These are phyloP conservation scores for Horisme vitalbata DNA, from an alignment of 2,888 invertebrate genomes.

Conservation along the genomic window DNA sequence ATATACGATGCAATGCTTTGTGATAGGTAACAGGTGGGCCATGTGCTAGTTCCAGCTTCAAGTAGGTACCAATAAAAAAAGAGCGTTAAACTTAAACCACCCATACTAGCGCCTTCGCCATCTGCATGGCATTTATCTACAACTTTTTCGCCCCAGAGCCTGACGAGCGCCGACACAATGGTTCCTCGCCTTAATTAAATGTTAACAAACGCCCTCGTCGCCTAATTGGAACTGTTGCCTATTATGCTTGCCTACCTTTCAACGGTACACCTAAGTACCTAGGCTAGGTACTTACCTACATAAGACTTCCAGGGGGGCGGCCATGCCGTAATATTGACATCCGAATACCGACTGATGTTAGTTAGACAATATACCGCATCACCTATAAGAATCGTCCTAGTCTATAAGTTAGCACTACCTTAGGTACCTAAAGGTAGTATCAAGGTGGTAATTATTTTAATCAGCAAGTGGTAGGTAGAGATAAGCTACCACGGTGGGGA, in stretches of 20 bases:
- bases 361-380: no score
- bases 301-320: constrained; percentile 56
- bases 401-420: no score
- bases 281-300: constrained; percentile 62
- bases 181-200: constrained; percentile 81
- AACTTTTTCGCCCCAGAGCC: constrained; percentile 55
- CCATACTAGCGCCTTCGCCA: not conserved
- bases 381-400: no score
- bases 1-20: no score
- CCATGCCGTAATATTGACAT: no score
- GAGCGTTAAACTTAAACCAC: not conserved
- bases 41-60: no score
- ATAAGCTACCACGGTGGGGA: no score
- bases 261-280: constrained; percentile 70
- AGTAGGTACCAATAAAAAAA: not conserved
- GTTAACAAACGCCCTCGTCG: constrained; percentile 82
- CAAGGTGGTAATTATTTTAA: no score
- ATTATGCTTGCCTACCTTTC: constrained; percentile 75
- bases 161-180: constrained; percentile 70
- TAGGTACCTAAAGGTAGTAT: no score
- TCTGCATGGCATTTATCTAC: constrained; percentile 10
- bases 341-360: no score
- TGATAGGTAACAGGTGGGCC: no score
- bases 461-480: no score
- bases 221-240: constrained; percentile 83